Percentiles rank a stretch among this genome's conserved stretches.
phyloP scores from a whole-genome alignment of 2,888 invertebrate species.

The Acronicta aceris region DNA sequence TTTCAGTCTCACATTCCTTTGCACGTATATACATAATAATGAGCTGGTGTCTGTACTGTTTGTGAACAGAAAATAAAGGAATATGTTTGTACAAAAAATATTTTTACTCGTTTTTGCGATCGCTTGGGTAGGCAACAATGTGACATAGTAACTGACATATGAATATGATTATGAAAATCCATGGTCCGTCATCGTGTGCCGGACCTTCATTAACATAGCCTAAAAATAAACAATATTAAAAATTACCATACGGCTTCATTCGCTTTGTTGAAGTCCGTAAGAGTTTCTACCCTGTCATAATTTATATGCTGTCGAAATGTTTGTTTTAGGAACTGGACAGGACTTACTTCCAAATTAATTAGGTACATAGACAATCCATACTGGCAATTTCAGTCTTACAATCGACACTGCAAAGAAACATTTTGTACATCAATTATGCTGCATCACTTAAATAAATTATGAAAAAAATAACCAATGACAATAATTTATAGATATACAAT shows the following conservation, averaged over 20 bases:
- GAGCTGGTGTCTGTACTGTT: constrained; percentile 21
- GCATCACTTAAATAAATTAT: background rate
- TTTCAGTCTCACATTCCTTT: constrained; percentile 32
- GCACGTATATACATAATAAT: constrained; percentile 36
- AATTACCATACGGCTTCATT: background rate
- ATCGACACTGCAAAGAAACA: too few relatives aligned
- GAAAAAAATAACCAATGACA: constrained; percentile 28
- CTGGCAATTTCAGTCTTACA: too few relatives aligned
- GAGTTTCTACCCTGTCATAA: background rate
- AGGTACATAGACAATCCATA: too few relatives aligned
- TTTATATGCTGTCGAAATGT: too few relatives aligned
- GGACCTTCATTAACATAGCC: background rate
- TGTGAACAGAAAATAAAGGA: background rate
- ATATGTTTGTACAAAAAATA: background rate
- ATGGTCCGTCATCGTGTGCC: background rate
- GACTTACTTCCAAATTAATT: too few relatives aligned
- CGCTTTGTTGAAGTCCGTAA: background rate
- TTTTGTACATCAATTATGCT: too few relatives aligned
- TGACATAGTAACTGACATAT: constrained; percentile 19
- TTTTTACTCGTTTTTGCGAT: constrained; percentile 1
- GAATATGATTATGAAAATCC: constrained; percentile 35
- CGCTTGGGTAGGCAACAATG: constrained; percentile 11
- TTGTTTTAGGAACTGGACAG: too few relatives aligned
- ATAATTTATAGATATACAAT: constrained; percentile 29
- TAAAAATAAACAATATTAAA: background rate